A percentile compares a stretch with the other conserved stretches of the same genome.
Conservation (phyloP, 2,113 vertebrate species). For the Excalfactoria chinensis region DNA sequence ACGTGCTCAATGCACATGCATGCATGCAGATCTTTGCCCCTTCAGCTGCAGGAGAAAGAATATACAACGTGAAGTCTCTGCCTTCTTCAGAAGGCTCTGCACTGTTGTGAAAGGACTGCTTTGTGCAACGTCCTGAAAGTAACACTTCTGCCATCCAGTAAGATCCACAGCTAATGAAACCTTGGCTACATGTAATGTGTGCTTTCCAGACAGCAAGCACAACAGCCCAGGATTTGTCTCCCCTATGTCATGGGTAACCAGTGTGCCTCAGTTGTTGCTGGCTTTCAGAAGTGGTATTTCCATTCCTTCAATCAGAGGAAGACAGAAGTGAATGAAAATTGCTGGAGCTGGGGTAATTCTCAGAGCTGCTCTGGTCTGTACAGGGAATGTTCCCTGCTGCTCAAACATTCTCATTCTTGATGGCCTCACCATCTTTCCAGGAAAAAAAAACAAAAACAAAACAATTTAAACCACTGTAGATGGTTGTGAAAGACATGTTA, state of each 20-base stretch:
- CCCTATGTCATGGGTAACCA: background rate
- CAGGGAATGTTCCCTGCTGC: background rate
- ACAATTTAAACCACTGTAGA: background rate
- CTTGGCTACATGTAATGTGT: background rate
- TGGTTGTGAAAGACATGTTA: background rate
- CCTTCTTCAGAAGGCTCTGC: background rate
- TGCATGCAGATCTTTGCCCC: background rate
- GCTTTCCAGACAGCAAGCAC: background rate
- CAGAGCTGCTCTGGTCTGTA: background rate
- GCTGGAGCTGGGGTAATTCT: background rate
- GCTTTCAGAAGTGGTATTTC: background rate
- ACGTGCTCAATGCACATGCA: fast-evolving
- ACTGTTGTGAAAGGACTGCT: background rate
- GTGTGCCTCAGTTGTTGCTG: background rate
- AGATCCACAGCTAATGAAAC: background rate
- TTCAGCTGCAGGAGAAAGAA: background rate
- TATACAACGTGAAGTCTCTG: background rate
- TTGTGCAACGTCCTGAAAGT: background rate
- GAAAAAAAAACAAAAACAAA: too few relatives aligned
- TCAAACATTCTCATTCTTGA: background rate
- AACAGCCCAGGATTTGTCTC: background rate
- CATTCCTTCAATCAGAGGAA: background rate
- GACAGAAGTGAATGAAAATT: background rate
- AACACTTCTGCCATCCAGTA: background rate
- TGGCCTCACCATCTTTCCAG: background rate